Evolutionary conservation across 2,113 vertebrate genomes (phyloP), one percentile per base, ranked within the genome.

Genomic region (Zapornia atra): DNA sequence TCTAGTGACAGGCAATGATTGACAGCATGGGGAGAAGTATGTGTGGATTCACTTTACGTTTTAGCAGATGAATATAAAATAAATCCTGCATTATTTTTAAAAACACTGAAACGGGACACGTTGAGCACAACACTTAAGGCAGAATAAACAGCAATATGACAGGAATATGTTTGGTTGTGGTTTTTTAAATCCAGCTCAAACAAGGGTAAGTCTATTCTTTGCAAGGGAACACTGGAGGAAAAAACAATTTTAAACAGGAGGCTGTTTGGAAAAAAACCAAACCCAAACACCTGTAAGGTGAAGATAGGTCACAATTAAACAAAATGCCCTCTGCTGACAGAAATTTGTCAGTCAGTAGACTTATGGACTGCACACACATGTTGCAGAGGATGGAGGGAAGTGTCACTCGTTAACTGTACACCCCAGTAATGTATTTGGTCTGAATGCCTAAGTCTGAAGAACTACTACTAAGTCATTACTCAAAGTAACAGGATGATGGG

Each of bases 81-180:
- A 94, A 96, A 96, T 79, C 61, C 38, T 75, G 44, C 48, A 84
- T 94, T 89, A 56, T 68, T 64, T 91, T 89, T 18, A 16, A 88
- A 90, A 91, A 79, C 46, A 79, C 15, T 82, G 34, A 68, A 94
- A 73, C 60, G 75, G 8, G 6, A 34, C 71, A 88, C 53, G 42
- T 11, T 59, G 38, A 82, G 33, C 44, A 65, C 33, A 95, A 66
- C 42, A 56, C 53, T 88, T 73, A 42, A 77, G 56, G 56, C 9
- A 90, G 64, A 90, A 86, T 40, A 60, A 90, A 68, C 21, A 75
- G 34, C 86, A 91, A 71, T 86, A 65, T 50, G 33, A 44, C 19
- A 78, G 69, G 19, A 59, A 73, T 22, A 16, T 60, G 9, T 48
- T 15, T 68, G 48, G 48, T 48, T 48, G 19, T 48, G 19, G 21